phyloP scores from a whole-genome alignment of 2,797 vertebrate species.

The Sebastes dallii region DNA sequence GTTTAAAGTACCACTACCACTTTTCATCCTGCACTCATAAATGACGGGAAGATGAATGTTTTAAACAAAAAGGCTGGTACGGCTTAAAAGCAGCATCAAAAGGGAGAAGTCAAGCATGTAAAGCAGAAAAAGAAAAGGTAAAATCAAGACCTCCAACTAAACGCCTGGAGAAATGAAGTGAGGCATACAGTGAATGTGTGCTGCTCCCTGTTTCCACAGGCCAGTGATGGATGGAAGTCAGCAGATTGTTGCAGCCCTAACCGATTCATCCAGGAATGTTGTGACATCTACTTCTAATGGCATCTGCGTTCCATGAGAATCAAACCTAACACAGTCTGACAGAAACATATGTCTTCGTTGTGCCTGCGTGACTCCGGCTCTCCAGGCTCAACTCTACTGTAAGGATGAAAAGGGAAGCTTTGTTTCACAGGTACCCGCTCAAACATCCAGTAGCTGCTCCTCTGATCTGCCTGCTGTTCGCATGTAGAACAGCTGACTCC shows the following conservation, averaged over 20 bases:
- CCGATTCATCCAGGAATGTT: constrained; percentile 74
- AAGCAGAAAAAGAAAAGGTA: constrained; percentile 8
- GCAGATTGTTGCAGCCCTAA: constrained; percentile 72
- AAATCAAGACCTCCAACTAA: constrained; percentile 29
- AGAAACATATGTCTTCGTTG: constrained; percentile 74
- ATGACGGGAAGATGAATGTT: constrained; percentile 3
- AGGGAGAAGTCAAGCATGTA: constrained; percentile 8
- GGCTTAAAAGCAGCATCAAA: not conserved
- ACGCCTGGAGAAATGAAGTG: constrained; percentile 41
- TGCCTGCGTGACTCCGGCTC: constrained; percentile 57
- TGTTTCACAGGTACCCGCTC: constrained; percentile 37
- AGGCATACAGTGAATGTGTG: constrained; percentile 36
- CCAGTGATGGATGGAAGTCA: constrained; percentile 77
- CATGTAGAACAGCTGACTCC: not conserved
- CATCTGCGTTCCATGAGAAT: constrained; percentile 64
- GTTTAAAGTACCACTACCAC: not conserved
- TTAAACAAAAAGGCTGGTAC: not conserved
- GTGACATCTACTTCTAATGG: constrained; percentile 79
- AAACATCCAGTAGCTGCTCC: not conserved
- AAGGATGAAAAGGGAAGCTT: constrained; percentile 26
- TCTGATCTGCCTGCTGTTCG: constrained; percentile 27
- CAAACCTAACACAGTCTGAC: constrained; percentile 68
- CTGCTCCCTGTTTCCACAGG: constrained; percentile 45
- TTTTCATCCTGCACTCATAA: not conserved
- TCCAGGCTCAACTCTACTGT: constrained; percentile 23